phyloP scores from a whole-genome alignment of 1,140 invertebrate species.

The Polyergus mexicanus region DNA sequence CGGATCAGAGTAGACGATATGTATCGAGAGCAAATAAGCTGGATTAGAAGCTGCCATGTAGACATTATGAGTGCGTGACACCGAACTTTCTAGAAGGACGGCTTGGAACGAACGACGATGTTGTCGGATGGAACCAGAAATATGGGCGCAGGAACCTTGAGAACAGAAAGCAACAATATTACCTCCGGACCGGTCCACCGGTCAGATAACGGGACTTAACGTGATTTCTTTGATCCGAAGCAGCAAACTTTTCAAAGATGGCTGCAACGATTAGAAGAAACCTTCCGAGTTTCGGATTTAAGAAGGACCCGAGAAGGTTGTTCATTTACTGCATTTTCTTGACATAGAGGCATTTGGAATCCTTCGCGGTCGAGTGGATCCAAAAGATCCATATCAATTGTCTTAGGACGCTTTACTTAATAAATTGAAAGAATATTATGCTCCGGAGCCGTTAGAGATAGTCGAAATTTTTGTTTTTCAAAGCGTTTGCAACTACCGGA shows the following conservation, averaged over 20 bases:
- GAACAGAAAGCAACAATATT: too few relatives aligned
- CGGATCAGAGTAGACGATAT: too few relatives aligned
- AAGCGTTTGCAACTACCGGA: constrained; percentile 60
- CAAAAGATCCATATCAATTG: constrained; percentile 20
- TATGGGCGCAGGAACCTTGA: background rate
- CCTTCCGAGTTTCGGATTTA: background rate
- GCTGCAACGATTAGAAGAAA: background rate
- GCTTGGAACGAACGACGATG: background rate
- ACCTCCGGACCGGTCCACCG: background rate
- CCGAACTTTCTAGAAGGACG: background rate
- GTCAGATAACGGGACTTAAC: background rate
- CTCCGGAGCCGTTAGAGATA: constrained; percentile 66
- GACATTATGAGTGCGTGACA: background rate
- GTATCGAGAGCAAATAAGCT: too few relatives aligned
- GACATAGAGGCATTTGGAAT: constrained; percentile 53
- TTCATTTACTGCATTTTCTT: constrained; percentile 39
- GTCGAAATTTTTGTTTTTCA: constrained; percentile 70
- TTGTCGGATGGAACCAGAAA: background rate
- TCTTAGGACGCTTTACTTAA: constrained; percentile 3
- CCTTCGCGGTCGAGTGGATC: constrained; percentile 56
- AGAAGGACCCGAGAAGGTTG: background rate
- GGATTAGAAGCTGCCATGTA: background rate
- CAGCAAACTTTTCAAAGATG: constrained; percentile 4
- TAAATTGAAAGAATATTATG: constrained; percentile 62
- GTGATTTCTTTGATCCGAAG: background rate